Evolutionary conservation across 2,113 vertebrate species (phyloP).

Genomic region (Dasyprocta punctata): DNA sequence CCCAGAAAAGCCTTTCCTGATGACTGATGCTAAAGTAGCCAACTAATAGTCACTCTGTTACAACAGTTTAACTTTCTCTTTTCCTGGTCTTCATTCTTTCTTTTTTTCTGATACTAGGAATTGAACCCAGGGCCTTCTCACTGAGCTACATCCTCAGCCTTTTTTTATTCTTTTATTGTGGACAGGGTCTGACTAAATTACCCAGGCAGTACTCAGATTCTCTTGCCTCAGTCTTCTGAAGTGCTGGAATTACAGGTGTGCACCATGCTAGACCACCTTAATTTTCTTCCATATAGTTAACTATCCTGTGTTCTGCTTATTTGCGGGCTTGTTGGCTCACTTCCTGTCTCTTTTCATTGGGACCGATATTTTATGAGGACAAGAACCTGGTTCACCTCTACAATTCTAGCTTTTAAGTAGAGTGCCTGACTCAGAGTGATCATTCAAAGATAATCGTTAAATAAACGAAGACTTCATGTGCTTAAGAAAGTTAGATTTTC

Average conservation of each 20-base stretch:
- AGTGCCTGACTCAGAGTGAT: not conserved
- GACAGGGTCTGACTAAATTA: not conserved
- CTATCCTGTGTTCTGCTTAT: not conserved
- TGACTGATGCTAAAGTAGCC: not conserved
- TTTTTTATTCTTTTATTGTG: not conserved
- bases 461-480: not conserved
- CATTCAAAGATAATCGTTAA: not conserved
- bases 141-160: not conserved
- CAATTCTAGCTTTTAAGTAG: not conserved
- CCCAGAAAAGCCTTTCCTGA: constrained; percentile 5
- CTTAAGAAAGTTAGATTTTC: not conserved
- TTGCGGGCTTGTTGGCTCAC: not conserved
- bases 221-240: not conserved
- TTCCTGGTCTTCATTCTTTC: not conserved
- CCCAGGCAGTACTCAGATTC: not conserved
- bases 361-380: not conserved
- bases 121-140: not conserved
- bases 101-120: not conserved
- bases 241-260: not conserved
- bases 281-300: not conserved
- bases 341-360: not conserved
- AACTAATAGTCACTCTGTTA: not conserved
- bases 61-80: not conserved
- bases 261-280: not conserved
- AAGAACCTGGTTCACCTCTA: not conserved